Conservation (phyloP, 2,113 vertebrate genomes). For the Mola mola region DNA sequence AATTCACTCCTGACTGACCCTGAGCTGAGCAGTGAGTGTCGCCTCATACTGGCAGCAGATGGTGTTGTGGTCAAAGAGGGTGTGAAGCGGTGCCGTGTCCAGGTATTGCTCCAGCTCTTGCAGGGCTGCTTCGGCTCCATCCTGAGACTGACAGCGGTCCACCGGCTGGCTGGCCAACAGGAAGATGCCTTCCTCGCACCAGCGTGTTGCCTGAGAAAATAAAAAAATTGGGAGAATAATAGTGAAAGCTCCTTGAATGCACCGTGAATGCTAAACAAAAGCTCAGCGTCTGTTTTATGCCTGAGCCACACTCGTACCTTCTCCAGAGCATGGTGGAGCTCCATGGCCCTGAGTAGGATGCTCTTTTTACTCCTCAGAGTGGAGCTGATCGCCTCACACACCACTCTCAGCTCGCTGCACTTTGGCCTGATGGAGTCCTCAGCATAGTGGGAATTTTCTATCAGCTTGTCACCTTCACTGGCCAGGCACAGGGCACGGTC, state of each 20-base stretch:
- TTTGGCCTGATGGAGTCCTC: slow-evolving; percentile 95
- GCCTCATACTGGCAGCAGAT: slow-evolving; percentile 88
- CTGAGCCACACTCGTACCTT: slow-evolving; percentile 77
- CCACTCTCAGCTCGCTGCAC: slow-evolving; percentile 87
- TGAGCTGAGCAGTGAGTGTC: slow-evolving; percentile 87
- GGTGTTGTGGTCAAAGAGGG: slow-evolving; percentile 82
- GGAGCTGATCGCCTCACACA: slow-evolving; percentile 80
- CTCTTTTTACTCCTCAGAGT: slow-evolving; percentile 79
- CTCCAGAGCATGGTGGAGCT: slow-evolving; percentile 90
- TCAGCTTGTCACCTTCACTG: slow-evolving; percentile 84
- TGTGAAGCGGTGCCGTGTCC: slow-evolving; percentile 85
- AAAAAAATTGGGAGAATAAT: background rate
- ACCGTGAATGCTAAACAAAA: no score
- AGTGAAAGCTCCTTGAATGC: background rate
- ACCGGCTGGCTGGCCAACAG: slow-evolving; percentile 93
- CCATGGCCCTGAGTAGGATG: slow-evolving; percentile 86
- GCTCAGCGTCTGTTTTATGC: background rate
- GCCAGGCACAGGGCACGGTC: slow-evolving; percentile 83
- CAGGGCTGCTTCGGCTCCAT: slow-evolving; percentile 94
- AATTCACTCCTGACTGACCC: slow-evolving; percentile 76
- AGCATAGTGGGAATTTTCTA: slow-evolving; percentile 90
- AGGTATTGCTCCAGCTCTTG: slow-evolving; percentile 93
- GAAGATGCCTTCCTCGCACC: slow-evolving; percentile 96
- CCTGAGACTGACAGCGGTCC: slow-evolving; percentile 97
- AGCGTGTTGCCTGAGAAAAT: slow-evolving; percentile 85